phyloP scores from a whole-genome alignment of 2,888 invertebrate genomes.

The Empis livida region DNA sequence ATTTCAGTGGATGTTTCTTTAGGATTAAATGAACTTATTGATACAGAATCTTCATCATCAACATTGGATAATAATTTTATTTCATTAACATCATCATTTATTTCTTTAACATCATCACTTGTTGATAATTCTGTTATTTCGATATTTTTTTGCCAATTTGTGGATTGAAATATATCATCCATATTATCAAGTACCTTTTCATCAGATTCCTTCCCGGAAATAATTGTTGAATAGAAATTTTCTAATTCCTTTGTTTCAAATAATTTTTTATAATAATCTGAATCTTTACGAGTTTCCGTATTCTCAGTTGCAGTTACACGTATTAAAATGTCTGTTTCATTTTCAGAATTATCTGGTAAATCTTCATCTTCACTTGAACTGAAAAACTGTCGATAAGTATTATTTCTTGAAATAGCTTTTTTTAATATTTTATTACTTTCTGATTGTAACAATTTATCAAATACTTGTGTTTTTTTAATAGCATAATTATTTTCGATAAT shows the following conservation, averaged over 20 bases:
- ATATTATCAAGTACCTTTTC: conserved; percentile 28
- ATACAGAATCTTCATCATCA: no score
- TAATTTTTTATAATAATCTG: conserved; percentile 19
- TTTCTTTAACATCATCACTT: conserved; percentile 33
- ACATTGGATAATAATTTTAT: conserved; percentile 1
- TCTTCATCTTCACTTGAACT: not conserved
- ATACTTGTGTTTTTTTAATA: not conserved
- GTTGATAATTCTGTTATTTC: conserved; percentile 10
- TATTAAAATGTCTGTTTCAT: not conserved
- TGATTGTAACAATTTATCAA: not conserved
- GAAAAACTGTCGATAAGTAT: no score
- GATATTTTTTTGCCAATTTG: conserved; percentile 23
- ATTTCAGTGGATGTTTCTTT: conserved; percentile 25
- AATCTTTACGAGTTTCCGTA: not conserved
- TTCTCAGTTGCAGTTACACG: not conserved
- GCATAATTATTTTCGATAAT: conserved; percentile 18
- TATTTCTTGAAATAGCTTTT: not conserved
- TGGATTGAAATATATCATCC: conserved; percentile 17
- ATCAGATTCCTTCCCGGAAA: conserved; percentile 22
- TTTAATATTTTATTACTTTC: not conserved
- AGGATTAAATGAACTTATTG: conserved; percentile 19
- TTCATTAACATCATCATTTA: conserved; percentile 14
- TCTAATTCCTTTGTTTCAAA: conserved; percentile 26
- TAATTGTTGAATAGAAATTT: conserved; percentile 22
- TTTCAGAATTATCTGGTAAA: not conserved